phyloP scores from a whole-genome alignment of 2,797 vertebrate species.

The Malurus splendens region DNA sequence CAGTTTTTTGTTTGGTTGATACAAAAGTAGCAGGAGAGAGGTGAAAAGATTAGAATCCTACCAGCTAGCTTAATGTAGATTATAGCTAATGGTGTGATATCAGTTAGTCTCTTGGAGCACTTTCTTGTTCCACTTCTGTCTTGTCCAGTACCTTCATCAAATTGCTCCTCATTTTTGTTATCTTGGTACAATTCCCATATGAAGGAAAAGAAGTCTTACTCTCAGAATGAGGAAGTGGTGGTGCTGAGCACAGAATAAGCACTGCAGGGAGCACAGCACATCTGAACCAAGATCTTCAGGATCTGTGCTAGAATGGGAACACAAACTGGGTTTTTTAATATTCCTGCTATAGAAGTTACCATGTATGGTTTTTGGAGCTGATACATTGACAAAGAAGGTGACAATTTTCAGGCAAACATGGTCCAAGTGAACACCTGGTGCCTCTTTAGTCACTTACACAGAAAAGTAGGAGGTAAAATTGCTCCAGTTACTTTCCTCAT shows the following conservation, averaged over 20 bases:
- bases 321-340: not conserved
- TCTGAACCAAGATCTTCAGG: not conserved
- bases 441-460: not conserved
- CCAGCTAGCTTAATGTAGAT: not conserved
- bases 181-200: not conserved
- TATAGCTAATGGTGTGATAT: not conserved
- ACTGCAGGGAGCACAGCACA: accelerated
- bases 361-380: not conserved
- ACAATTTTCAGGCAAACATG: not conserved
- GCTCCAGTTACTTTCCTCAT: not conserved
- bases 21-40: not conserved
- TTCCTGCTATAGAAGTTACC: not conserved
- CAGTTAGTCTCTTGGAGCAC: not conserved
- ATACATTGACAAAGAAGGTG: not conserved
- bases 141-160: not conserved
- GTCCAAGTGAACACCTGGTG: not conserved
- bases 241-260: not conserved
- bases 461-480: not conserved
- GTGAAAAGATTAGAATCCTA: not conserved
- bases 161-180: not conserved
- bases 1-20: not conserved
- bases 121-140: not conserved
- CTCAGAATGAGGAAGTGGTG: not conserved
- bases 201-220: not conserved
- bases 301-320: not conserved